Evolutionary conservation across 1,140 invertebrate genomes (phyloP).

Genomic region (Aphelinus certus): DNA sequence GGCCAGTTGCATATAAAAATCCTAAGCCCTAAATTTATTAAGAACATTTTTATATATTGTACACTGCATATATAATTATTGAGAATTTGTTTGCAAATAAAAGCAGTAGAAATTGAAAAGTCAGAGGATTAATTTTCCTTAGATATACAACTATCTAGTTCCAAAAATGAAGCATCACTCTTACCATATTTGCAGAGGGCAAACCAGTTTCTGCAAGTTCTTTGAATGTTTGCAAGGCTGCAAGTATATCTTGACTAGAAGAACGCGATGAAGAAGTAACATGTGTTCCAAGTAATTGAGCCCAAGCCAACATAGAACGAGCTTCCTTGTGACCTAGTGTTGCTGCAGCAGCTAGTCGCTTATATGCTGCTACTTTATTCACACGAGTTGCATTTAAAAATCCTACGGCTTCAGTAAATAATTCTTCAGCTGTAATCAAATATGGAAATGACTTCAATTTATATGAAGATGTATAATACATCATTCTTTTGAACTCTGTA

Average conservation of each 20-base stretch:
- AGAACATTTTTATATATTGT: constrained; percentile 3
- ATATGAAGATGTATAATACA: too few relatives aligned
- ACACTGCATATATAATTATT: constrained; percentile 3
- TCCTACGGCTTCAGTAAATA: constrained; percentile 73
- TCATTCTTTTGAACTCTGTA: too few relatives aligned
- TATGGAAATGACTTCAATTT: constrained; percentile 12
- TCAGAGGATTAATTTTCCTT: constrained; percentile 11
- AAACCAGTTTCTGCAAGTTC: constrained; percentile 80
- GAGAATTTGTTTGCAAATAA: constrained; percentile 23
- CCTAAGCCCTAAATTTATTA: constrained; percentile 77
- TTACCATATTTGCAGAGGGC: constrained; percentile 89
- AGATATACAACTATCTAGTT: background rate
- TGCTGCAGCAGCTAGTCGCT: constrained; percentile 77
- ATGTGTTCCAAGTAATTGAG: constrained; percentile 82
- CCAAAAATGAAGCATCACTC: constrained; percentile 27
- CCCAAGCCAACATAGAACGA: constrained; percentile 86
- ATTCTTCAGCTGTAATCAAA: constrained; percentile 67
- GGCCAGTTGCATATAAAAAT: constrained; percentile 89
- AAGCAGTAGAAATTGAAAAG: constrained; percentile 5
- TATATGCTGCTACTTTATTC: constrained; percentile 74
- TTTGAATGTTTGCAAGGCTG: constrained; percentile 81
- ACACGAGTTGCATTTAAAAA: constrained; percentile 75
- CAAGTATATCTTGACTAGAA: constrained; percentile 76
- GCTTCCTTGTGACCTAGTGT: constrained; percentile 82
- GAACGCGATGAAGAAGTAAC: constrained; percentile 64